Conservation (phyloP, 2,888 invertebrate species). For the Nycteola revayana region DNA sequence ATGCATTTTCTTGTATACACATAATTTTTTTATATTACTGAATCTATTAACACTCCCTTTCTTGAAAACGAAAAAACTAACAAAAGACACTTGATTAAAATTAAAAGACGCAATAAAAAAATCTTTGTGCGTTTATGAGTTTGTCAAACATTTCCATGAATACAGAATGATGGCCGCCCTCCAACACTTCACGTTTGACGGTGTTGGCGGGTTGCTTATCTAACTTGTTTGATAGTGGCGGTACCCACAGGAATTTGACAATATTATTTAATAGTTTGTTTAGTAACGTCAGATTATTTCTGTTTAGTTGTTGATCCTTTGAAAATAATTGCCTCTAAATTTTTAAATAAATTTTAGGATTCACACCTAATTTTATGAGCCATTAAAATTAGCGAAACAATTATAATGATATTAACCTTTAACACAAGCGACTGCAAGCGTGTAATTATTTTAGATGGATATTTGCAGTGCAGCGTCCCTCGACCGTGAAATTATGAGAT, state of each 20-base stretch:
- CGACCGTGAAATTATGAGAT: conserved; percentile 29
- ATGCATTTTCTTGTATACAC: no score
- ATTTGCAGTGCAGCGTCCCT: conserved; percentile 13
- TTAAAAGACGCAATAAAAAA: conserved; percentile 23
- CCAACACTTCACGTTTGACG: conserved; percentile 22
- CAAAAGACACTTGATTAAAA: conserved; percentile 23
- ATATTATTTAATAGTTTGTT: conserved; percentile 22
- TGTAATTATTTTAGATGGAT: conserved; percentile 17
- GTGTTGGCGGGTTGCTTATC: conserved; percentile 28
- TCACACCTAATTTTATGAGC: no score
- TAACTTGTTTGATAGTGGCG: conserved; percentile 22
- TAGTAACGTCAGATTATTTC: conserved; percentile 12
- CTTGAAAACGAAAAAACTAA: conserved; percentile 2
- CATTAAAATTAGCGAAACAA: no score
- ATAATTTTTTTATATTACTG: no score
- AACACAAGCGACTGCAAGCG: background rate
- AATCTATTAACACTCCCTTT: background rate
- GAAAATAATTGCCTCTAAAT: no score
- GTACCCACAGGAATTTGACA: conserved; percentile 16
- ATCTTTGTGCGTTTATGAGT: conserved; percentile 22
- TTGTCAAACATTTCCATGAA: conserved; percentile 26
- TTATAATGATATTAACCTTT: no score
- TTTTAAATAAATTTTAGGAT: no score
- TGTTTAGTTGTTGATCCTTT: conserved; percentile 8
- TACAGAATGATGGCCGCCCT: conserved; percentile 27